These are phyloP conservation scores for Halcyon smyrnensis DNA, from an alignment of 2,797 vertebrate species.

Conservation along the genomic window DNA sequence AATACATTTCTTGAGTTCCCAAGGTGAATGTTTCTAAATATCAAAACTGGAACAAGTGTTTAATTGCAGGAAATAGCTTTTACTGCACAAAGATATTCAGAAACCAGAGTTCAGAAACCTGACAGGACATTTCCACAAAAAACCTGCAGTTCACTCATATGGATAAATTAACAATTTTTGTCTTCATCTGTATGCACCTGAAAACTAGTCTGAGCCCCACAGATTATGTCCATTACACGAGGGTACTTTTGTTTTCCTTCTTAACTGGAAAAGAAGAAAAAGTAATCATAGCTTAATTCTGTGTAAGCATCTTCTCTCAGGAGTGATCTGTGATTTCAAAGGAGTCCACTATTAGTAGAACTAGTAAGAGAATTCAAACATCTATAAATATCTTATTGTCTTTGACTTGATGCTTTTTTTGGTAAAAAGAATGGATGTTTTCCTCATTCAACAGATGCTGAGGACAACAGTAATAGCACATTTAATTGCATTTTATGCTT, in stretches of 20 bases:
- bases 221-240: slow-evolving; percentile 23
- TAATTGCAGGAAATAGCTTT: slow-evolving; percentile 9
- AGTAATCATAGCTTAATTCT: slow-evolving; percentile 26
- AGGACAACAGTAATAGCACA: not conserved
- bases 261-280: slow-evolving; percentile 59
- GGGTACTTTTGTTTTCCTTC: slow-evolving; percentile 54
- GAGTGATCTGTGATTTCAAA: slow-evolving; percentile 42
- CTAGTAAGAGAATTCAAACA: not conserved
- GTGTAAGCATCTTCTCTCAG: slow-evolving; percentile 29
- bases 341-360: not conserved
- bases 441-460: not conserved
- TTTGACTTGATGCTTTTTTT: slow-evolving; percentile 25
- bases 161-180: not conserved
- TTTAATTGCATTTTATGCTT: not conserved
- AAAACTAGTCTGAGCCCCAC: slow-evolving; percentile 14
- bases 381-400: slow-evolving; percentile 6
- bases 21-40: slow-evolving; percentile 13
- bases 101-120: not conserved
- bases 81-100: not conserved
- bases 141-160: not conserved
- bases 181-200: slow-evolving; percentile 29
- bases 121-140: not conserved
- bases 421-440: not conserved
- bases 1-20: not conserved
- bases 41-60: slow-evolving; percentile 13